Evolutionary conservation across 2,888 invertebrate species (phyloP), one percentile per base, ranked within the genome.

Genomic region (Drosophila phalerata): DNA sequence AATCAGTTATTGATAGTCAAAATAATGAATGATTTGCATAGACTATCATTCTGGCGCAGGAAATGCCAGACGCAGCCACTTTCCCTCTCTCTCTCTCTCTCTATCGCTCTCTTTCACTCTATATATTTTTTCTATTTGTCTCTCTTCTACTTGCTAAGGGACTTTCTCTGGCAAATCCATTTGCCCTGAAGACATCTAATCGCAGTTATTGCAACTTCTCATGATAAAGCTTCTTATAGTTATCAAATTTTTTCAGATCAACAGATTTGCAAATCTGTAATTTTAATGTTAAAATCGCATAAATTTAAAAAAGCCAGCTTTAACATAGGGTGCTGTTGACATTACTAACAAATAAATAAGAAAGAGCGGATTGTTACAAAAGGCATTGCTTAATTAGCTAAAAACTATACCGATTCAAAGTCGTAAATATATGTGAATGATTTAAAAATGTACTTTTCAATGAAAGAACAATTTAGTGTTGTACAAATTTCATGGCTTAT

Each of bases 1-100:
- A 85, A 85, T 85, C 83, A 85, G 88, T 83, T 83, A 87, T 85
- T 85, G 85, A 85, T 85, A 85, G 75, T 73, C 79, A 56, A 77
- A 77, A 81, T 85, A 83, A 85, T 87, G 83, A 82, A 82, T 77
- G 74, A 79, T 85, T 85, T 80, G 70, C 75, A 60, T 69, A 37
- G 68, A 58, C 76, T 55, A 45, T 43, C 51, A 43, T 37, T 32
- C 13, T 25, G 15, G 9, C 34, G 28, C 61, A 49, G 61, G 8
- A 62, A 73, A 38, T 72, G 32, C 30, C 19, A 37, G 52, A 69
- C 17, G 42, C 11, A 9, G 15, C 10, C 8, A 3, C 6, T n/a
- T 13, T 10, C 43, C 53, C 8, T 13, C 49, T 32, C 11, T 25
- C 49, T n/a, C 25, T 47, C 25, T 34, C 42, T 32, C 19, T 13